Evolutionary conservation across 2,888 invertebrate species (phyloP), one percentile per base, ranked within the genome.

Genomic region (Patella ulyssiponensis): DNA sequence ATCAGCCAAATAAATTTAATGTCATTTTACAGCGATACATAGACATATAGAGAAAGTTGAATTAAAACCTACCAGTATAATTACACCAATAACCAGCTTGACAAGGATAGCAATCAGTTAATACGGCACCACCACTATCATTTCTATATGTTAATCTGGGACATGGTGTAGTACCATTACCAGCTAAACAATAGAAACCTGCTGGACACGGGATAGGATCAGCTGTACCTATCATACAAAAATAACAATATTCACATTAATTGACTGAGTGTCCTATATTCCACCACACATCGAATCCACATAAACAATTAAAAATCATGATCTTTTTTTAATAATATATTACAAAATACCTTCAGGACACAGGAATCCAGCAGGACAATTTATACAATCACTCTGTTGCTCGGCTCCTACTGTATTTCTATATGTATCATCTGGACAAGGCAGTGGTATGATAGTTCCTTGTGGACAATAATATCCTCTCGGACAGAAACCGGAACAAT

Each of bases 401-500:
- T 82, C 83, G 0, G 87, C 90, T 17, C 91, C 91, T 1, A 84
- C 81, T 11, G 79, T 83, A 51, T 83, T 81, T 20, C 89, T 81
- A 76, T 86, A 86, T 0, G 89, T 90, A 81, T 89, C 84, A 52
- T 87, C 86, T 9, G 90, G 90, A 81, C 91, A 91, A 0, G 89
- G 86, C 1, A 81, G 74, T 0, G 91, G 91, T 17, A 83, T 74
- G 9, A 77, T 44, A 1, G 86, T 86, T 14, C 89, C 90, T 33
- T 84, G 81, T 44, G 83, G 86, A 79, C 91, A 91, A 83, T 88
- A 91, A 74, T 83, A 81, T n/a, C 90, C 91, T 9, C 83, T 81
- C 0, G 91, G 91, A 79, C 91, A 91, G 9, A 80, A 85, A 20
- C 91, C 91, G 11, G 90, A 89, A 82, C 90, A 90, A 72, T 83